Conservation (phyloP, 2,113 vertebrate species). For the Dipodomys ordii region DNA sequence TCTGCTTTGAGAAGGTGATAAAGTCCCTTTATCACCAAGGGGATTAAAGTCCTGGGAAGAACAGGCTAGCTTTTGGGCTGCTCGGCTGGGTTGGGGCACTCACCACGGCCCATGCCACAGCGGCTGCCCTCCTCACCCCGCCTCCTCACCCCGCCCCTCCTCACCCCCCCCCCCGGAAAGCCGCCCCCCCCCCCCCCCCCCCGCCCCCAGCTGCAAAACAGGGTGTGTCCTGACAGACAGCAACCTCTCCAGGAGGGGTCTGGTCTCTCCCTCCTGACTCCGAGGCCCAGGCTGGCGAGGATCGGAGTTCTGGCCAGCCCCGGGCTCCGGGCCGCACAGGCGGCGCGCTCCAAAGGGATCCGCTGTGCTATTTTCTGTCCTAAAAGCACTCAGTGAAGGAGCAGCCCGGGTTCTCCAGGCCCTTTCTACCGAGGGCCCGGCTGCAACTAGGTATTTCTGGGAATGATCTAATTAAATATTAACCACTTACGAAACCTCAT, state of each 20-base stretch:
- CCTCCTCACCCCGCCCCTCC: too few species aligned
- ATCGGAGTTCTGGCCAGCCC: background rate
- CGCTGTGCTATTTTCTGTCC: conserved; percentile 29
- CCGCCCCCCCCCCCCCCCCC: too few species aligned
- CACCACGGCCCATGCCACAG: background rate
- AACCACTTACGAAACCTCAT: conserved; percentile 59
- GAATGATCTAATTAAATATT: conserved; percentile 78
- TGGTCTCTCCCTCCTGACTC: background rate
- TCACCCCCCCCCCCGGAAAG: too few species aligned
- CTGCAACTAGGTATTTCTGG: conserved; percentile 69
- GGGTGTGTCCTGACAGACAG: conserved; percentile 24
- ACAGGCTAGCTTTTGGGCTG: background rate
- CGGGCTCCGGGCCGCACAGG: background rate
- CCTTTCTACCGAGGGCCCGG: background rate
- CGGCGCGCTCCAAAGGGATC: background rate
- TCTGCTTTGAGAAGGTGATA: background rate
- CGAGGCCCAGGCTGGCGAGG: background rate
- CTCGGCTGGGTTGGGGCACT: background rate
- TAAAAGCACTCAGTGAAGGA: background rate
- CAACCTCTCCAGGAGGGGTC: background rate
- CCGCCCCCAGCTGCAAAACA: background rate
- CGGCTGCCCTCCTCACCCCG: background rate
- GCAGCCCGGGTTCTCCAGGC: background rate
- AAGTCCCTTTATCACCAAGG: conserved; percentile 15
- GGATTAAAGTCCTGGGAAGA: background rate